A percentile compares a stretch with the other conserved stretches of the same genome.
Conservation (phyloP, 2,113 vertebrate genomes). For the Illadopsis cleaveri region DNA sequence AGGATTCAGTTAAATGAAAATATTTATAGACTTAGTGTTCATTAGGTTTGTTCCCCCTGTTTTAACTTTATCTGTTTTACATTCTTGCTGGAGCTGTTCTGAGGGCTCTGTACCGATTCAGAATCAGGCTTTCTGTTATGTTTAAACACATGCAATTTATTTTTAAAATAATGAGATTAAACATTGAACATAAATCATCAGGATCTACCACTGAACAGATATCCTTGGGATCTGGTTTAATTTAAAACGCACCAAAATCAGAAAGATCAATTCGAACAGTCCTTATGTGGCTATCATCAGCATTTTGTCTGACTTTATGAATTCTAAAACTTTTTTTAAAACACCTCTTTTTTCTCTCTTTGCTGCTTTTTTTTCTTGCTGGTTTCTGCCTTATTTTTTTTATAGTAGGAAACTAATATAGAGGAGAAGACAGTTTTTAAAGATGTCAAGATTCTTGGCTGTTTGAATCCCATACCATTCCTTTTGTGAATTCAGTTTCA, state of each 20-base stretch:
- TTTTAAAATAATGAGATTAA: neutral
- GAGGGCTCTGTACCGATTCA: neutral
- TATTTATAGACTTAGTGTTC: neutral
- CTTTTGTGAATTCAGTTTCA: neutral
- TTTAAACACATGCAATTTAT: neutral
- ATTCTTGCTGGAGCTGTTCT: neutral
- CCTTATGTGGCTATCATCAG: neutral
- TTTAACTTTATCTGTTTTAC: neutral
- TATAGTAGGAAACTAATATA: neutral
- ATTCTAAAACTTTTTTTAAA: neutral
- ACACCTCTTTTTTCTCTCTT: accelerated
- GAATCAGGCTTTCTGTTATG: neutral
- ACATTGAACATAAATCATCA: neutral
- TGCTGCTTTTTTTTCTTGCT: neutral
- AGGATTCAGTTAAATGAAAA: neutral
- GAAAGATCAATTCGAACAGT: neutral
- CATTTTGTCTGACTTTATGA: neutral
- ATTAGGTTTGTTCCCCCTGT: neutral
- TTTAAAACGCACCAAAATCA: neutral
- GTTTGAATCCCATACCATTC: neutral
- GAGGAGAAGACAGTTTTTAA: neutral
- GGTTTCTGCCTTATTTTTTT: neutral
- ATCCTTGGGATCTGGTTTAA: neutral
- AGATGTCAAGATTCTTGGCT: neutral
- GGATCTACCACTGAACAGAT: neutral